Conservation (phyloP, 2,113 vertebrate genomes). For the Tupaia chinensis region DNA sequence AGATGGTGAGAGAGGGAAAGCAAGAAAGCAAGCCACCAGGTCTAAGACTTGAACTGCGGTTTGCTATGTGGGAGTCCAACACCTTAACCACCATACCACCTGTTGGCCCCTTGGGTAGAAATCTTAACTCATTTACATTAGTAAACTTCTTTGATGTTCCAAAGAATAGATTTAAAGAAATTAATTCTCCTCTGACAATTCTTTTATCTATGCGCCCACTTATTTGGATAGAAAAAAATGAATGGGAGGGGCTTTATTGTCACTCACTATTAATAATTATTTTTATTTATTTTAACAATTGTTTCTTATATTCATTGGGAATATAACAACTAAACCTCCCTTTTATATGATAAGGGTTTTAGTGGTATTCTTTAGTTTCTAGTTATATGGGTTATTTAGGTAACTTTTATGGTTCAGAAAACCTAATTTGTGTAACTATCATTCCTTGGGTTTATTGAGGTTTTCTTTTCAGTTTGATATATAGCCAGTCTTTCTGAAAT, state of each 20-base stretch:
- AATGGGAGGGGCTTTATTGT: neutral
- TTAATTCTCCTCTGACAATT: neutral
- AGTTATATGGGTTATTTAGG: neutral
- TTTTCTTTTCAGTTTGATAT: neutral
- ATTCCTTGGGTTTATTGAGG: neutral
- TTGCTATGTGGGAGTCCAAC: too few species aligned
- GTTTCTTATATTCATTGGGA: neutral
- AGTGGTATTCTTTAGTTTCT: neutral
- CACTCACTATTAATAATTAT: neutral
- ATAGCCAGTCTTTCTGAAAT: neutral
- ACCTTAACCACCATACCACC: too few species aligned
- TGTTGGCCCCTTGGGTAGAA: too few species aligned
- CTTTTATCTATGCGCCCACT: neutral
- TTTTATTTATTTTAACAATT: neutral
- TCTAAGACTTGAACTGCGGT: too few species aligned
- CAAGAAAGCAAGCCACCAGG: too few species aligned
- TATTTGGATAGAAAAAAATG: neutral
- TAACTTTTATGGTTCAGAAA: neutral
- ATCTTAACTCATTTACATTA: neutral
- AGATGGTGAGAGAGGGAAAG: too few species aligned
- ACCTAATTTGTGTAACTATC: neutral
- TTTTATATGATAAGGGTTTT: neutral
- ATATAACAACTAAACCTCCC: neutral
- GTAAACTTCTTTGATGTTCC: neutral
- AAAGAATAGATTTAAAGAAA: conserved; percentile 9